Base-by-base conservation (phyloP, 2,888 invertebrate genomes). In the Mechanitis messenoides region DNA sequence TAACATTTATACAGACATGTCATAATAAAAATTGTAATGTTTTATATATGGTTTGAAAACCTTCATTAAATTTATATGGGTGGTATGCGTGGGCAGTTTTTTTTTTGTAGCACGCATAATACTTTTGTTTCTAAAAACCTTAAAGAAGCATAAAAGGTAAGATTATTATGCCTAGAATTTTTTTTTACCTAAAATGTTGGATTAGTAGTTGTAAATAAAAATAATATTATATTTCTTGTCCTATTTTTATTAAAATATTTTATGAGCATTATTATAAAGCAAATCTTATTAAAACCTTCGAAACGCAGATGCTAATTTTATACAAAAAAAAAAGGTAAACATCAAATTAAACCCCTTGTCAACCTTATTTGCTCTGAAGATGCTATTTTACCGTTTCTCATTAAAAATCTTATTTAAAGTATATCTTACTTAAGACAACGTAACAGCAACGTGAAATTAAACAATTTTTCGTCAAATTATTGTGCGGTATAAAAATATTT, bases 261-360 rank as follows among this genome's bases (percentile, higher is more conserved):
- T 42, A 42, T 42, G 42, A 42, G 3, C 11, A 42, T 42, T 42
- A 9, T 9, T 9, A 50, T 50, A 11, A 31, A 50, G 31, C 5
- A 50, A 50, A 53, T 50, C 45, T 62, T 58, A 55, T 56, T 54
- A 33, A 45, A 50, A 38, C 31, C 57, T 50, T 20, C 9, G 53
- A 47, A 31, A 46, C 38, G 9, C 56, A 63, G 63, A 59, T 63
- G 59, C 33, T n/a, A 54, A 47, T 63, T 54, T 54, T 56, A 54
- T 42, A 47, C 33, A 12, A 54, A 56, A 58, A 45, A 53, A n/a
- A 31, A 20, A 20, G 20, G 3, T 53, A 12, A 54, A 53, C 53
- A n/a, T 56, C 35, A 50, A 58, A 53, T 56, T 50, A 50, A 50
- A 50, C 50, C 50, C 53, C 45, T 45, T 50, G 33, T 38, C 45